These are phyloP conservation scores for Eugnorisma glareosa DNA, from an alignment of 2,888 invertebrate genomes.

Conservation along the genomic window DNA sequence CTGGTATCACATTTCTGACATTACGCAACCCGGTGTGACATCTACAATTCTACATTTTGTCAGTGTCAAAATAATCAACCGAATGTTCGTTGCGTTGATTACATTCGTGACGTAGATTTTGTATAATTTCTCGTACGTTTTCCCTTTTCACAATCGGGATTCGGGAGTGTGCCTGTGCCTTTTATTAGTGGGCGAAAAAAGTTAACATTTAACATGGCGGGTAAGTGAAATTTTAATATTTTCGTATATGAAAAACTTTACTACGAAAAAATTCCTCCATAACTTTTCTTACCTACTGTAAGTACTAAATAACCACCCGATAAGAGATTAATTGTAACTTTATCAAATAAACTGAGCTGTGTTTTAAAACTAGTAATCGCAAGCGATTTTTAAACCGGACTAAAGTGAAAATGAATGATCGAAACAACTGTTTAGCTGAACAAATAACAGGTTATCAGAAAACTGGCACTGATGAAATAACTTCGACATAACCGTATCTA, in stretches of 20 bases:
- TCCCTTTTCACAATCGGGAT: conserved; percentile 30
- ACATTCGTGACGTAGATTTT: conserved; percentile 48
- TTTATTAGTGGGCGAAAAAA: conserved; percentile 42
- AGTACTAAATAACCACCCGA: not conserved
- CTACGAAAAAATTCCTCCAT: not conserved
- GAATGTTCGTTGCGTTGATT: conserved; percentile 23
- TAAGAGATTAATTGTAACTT: conserved; percentile 8
- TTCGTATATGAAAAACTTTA: not conserved
- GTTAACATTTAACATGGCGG: conserved; percentile 75
- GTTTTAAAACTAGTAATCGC: not conserved
- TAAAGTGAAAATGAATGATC: not conserved
- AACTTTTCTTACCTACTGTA: conserved; percentile 4
- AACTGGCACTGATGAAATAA: conserved; percentile 13
- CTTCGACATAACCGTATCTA: not conserved
- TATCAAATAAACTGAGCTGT: conserved; percentile 4
- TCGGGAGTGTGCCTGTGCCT: conserved; percentile 50
- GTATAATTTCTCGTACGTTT: conserved; percentile 40
- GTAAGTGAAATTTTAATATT: conserved; percentile 71
- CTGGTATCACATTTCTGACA: conserved; percentile 43
- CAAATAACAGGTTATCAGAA: not conserved
- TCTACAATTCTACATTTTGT: conserved; percentile 11
- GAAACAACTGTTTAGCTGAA: not conserved
- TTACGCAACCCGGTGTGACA: conserved; percentile 9
- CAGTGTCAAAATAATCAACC: conserved; percentile 45
- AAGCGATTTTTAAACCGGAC: not conserved